phyloP scores from a whole-genome alignment of 2,888 invertebrate genomes.

The Heliconius erato region DNA sequence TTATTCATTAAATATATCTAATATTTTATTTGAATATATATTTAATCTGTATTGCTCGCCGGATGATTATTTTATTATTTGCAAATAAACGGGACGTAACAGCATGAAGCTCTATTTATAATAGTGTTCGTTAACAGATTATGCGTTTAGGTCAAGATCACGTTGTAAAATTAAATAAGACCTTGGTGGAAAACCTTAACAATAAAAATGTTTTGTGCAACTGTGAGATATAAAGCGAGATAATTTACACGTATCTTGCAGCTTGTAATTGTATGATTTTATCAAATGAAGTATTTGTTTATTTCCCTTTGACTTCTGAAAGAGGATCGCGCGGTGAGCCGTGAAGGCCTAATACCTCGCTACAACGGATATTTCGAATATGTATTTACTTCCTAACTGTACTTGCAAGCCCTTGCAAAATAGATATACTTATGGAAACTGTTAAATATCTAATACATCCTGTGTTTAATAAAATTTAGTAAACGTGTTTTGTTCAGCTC shows the following conservation, averaged over 20 bases:
- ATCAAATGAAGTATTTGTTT: constrained; percentile 9
- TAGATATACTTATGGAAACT: not conserved
- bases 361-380: constrained; percentile 14
- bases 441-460: not conserved
- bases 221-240: not conserved
- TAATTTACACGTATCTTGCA: constrained; percentile 15
- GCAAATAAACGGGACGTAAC: not conserved
- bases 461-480: not conserved
- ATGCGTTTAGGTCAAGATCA: not conserved
- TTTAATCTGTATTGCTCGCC: not conserved
- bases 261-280: constrained; percentile 18
- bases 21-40: not conserved
- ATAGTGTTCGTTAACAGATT: not conserved
- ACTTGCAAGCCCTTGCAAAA: constrained; percentile 4
- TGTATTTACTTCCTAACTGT: not conserved
- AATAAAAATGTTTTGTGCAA: constrained; percentile 21
- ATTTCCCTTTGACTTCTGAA: constrained; percentile 14
- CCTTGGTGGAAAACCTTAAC: constrained; percentile 20
- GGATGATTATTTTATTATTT: not conserved
- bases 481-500: not conserved
- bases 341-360: constrained; percentile 18
- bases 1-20: too few relatives aligned
- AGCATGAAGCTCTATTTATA: not conserved
- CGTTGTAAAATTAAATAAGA: constrained; percentile 1
- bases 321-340: constrained; percentile 22